These are phyloP conservation scores for Anthopleura xanthogrammica DNA, from an alignment of 92 coral and sea anemone genomes.

Conservation along the genomic window DNA sequence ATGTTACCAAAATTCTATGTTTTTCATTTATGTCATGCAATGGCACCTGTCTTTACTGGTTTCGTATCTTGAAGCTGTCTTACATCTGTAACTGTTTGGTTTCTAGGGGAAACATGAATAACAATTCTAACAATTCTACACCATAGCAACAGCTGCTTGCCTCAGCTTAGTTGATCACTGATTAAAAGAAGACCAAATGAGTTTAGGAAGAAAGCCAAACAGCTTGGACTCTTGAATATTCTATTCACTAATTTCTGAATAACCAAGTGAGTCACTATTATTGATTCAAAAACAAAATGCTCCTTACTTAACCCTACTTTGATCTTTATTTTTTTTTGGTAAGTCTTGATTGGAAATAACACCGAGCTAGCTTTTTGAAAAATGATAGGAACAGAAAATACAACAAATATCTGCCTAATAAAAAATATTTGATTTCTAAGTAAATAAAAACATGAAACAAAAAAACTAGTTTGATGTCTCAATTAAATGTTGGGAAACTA, in stretches of 20 bases:
- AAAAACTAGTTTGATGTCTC: not conserved
- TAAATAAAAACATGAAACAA: not conserved
- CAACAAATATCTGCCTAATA: not conserved
- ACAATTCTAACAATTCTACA: not conserved
- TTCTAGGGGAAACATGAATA: not conserved
- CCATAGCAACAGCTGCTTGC: slow-evolving; percentile 16
- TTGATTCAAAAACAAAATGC: not conserved
- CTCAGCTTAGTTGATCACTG: slow-evolving; percentile 3
- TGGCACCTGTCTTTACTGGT: not conserved
- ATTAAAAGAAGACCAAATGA: slow-evolving; percentile 6
- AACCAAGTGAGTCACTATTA: not conserved
- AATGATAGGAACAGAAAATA: not conserved
- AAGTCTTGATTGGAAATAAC: not conserved
- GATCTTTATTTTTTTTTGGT: not conserved
- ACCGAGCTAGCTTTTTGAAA: not conserved
- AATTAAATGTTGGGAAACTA: not conserved
- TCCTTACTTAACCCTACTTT: not conserved
- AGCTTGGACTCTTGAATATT: slow-evolving; percentile 4
- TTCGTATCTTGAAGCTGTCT: not conserved
- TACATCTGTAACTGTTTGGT: not conserved
- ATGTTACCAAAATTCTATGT: not conserved
- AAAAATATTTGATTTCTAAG: slow-evolving; percentile 6
- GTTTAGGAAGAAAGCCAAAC: not conserved
- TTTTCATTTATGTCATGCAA: not conserved
- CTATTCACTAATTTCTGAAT: not conserved